Conservation (phyloP, 2,113 vertebrate genomes). For the Hemichromis elongatus region DNA sequence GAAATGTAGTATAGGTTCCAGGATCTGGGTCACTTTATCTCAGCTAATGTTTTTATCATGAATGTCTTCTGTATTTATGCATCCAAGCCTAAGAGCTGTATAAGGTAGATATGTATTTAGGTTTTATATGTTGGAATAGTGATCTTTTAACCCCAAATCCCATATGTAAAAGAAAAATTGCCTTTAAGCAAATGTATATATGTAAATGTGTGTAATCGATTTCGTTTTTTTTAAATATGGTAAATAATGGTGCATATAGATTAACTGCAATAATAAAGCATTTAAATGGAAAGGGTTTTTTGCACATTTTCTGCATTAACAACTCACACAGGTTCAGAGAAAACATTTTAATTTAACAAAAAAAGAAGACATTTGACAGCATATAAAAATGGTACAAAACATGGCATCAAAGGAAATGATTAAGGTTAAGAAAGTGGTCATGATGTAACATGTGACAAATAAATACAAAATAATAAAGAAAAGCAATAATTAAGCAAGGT, state of each 20-base stretch:
- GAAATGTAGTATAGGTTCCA: background rate
- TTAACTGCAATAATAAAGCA: conserved; percentile 61
- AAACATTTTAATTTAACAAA: conserved; percentile 27
- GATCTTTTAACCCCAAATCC: conserved; percentile 3
- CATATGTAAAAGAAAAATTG: background rate
- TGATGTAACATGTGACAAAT: conserved; percentile 25
- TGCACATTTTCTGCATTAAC: background rate
- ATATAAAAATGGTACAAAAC: conserved; percentile 51
- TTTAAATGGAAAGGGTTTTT: background rate
- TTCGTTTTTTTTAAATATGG: conserved; percentile 21
- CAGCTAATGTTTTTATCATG: background rate
- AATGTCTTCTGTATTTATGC: background rate
- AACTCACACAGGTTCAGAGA: background rate
- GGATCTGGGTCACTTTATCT: background rate
- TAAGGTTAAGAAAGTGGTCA: conserved; percentile 10
- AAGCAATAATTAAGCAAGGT: conserved; percentile 33
- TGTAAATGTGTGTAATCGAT: conserved; percentile 9
- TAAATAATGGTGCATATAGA: background rate
- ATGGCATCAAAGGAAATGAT: conserved; percentile 25
- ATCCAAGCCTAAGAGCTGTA: background rate
- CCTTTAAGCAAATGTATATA: conserved; percentile 10
- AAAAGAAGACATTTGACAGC: conserved; percentile 17
- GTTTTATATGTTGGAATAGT: background rate
- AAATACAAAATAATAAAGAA: conserved; percentile 30
- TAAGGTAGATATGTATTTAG: background rate